Base-by-base conservation (phyloP, 2,113 vertebrate genomes). In the Ranitomeya variabilis region DNA sequence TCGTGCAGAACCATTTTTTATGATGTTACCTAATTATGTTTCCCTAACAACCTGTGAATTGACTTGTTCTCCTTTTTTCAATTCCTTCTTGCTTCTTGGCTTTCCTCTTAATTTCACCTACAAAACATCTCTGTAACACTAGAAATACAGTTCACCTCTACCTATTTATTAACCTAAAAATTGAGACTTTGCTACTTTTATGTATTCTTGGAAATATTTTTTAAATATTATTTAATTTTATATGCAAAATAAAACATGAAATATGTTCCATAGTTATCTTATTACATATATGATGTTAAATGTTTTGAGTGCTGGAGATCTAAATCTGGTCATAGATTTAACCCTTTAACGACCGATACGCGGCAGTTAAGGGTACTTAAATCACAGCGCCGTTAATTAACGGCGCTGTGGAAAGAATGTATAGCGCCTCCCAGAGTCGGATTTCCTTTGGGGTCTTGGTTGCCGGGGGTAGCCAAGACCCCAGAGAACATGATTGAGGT, bases 1-100 rank as follows among this genome's bases (percentile, higher is more conserved):
- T 89, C 87, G 74, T 79, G 87, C 87, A 85, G 87, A 89, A 89
- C 87, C 81, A 84, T 85, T 79, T 89, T 88, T 89, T 89, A 89
- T 89, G 87, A 89, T 89, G 73, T 76, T 67, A 66, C 81, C 82
- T 89, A 89, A 89, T 89, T 85, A 89, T 85, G 80, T 89, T 89
- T 85, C 82, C 81, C 60, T 89, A 89, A 89, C 87, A 89, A 89
- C 73, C 82, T 83, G 77, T n/a, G 71, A 89, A 45, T 69, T 69
- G 64, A 79, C 83, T 52, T 79, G 71, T 64, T 66, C 79, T 77
- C 31, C 18, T 76, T 79, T 52, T 73, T 73, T 78, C 64, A 60
- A 37, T 52, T 57, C 19, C 31, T 31, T 66, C 60, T 80, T 69
- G 86, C 52, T 80, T 55, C 64, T 87, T 79, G 52, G 45, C 52